Conservation (phyloP, 2,888 invertebrate species). For the Dioctria linearis region DNA sequence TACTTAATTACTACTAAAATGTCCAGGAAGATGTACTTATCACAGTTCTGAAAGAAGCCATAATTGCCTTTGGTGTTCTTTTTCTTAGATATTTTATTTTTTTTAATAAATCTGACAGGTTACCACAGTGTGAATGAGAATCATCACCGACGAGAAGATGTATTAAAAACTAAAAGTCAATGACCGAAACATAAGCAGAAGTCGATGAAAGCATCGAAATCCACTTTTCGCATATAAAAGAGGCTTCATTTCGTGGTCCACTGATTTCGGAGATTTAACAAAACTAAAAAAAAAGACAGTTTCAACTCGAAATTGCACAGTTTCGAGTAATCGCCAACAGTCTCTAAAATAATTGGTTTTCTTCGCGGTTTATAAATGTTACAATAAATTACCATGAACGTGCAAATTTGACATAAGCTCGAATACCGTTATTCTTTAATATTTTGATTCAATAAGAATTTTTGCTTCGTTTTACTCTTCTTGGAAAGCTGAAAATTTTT, state of each 20-base stretch:
- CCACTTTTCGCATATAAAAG: slow-evolving; percentile 24
- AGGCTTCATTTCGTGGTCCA: slow-evolving; percentile 25
- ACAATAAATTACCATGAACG: too few species aligned
- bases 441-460: too few species aligned
- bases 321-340: too few species aligned
- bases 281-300: too few species aligned
- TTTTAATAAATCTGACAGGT: neutral
- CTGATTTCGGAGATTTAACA: slow-evolving; percentile 12
- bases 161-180: slow-evolving; percentile 3
- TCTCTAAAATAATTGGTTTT: too few species aligned
- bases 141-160: too few species aligned
- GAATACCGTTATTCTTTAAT: too few species aligned
- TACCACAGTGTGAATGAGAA: neutral
- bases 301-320: too few species aligned
- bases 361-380: too few species aligned
- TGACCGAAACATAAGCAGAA: slow-evolving; percentile 30
- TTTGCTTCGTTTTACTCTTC: too few species aligned
- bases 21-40: slow-evolving; percentile 17
- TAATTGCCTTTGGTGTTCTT: slow-evolving; percentile 15
- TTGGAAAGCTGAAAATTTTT: too few species aligned
- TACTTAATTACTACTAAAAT: slow-evolving; percentile 38
- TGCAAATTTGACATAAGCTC: too few species aligned
- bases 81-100: neutral
- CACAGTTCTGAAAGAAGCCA: slow-evolving; percentile 23
- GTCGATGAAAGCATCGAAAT: neutral